A percentile compares a stretch with the other conserved stretches of the same genome.
Evolutionary conservation across 2,113 vertebrate species (phyloP).

Genomic region (Syrrhaptes paradoxus): DNA sequence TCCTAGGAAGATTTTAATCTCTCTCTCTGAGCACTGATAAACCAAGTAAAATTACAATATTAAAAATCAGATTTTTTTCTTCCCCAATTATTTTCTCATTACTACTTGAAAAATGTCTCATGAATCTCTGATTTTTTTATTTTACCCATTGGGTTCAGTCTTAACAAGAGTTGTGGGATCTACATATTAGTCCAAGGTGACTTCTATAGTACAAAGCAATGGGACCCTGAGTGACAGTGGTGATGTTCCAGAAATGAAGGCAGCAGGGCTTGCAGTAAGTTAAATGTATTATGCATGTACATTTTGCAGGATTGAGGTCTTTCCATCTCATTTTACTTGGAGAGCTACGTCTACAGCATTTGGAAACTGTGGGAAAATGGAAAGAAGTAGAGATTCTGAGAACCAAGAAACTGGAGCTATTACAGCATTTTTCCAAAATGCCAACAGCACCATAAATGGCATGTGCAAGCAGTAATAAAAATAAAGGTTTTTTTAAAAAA

Average conservation of each 20-base stretch:
- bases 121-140: background rate
- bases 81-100: background rate
- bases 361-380: background rate
- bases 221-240: background rate
- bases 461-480: background rate
- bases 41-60: background rate
- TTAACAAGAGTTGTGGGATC: background rate
- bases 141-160: background rate
- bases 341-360: background rate
- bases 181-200: background rate
- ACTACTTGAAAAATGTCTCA: background rate
- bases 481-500: background rate
- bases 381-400: background rate
- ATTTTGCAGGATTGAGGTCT: background rate
- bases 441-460: background rate
- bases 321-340: background rate
- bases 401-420: background rate
- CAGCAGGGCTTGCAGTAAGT: background rate
- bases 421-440: conserved; percentile 8
- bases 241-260: background rate
- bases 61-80: background rate
- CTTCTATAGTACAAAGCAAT: background rate
- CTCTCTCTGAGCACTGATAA: background rate
- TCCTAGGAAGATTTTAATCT: background rate
- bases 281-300: background rate